Evolutionary conservation across 2,888 invertebrate genomes (phyloP), one percentile per base, ranked within the genome.

Genomic region (Neria commutata): DNA sequence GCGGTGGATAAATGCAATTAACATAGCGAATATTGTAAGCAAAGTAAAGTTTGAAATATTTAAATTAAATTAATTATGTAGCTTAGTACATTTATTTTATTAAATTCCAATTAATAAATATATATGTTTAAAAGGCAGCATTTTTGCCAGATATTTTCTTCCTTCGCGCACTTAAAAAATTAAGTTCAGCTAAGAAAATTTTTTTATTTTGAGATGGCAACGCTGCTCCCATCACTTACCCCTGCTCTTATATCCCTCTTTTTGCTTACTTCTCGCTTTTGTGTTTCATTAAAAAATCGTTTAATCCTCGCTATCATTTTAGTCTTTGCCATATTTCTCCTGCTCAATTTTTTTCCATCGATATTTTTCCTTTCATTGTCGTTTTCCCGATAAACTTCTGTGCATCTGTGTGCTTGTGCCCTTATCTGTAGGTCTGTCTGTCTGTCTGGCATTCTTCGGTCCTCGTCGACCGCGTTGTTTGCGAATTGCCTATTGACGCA

Each of bases 401-500:
- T 34, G 26, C 16, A n/a, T 49, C 26, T 16, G 14, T 29, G 33
- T 49, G 49, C 37, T 4, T 14, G n/a, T n/a, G 37, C 4, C 37
- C 11, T 37, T 25, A 14, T 45, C 45, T 8, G 56, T 60, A 64
- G 51, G 56, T 16, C 46, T 21, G 14, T 11, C 33, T 58, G 34
- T 49, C 49, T n/a, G 11, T 17, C 29, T 29, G 46, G 45, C 47
- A 29, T 51, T 40, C 14, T 16, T 46, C 29, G n/a, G 26, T 33
- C 48, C 25, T 16, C 11, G 52, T 34, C 51, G 17, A 21, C 46
- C 24, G 24, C 26, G 8, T 14, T 62, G 58, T 69, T 76, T 69
- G 69, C 73, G 66, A 75, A 75, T 74, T 74, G 72, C 75, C 72
- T 75, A 76, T 73, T 73, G 76, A 73, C 73, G 76, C 75, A 74